Base-by-base conservation (phyloP, 1,140 invertebrate genomes). In the Cherax quadricarinatus region DNA sequence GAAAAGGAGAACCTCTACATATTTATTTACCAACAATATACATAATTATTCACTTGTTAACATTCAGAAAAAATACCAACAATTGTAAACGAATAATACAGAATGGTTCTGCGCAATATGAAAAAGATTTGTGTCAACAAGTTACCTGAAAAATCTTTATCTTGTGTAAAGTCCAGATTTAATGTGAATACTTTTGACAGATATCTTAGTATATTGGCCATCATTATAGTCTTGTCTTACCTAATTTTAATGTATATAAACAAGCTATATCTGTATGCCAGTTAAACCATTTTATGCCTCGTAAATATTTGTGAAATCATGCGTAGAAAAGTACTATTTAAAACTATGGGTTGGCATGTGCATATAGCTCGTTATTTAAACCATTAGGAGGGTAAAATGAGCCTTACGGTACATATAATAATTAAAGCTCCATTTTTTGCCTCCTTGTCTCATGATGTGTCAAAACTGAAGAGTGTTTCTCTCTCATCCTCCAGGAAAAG, bases 401-500 rank as follows among this genome's bases (percentile, higher is more conserved):
- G 70, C 70, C 5, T 30, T 75, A 75, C 7, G 12, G 75, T 53
- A 48, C 51, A 73, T 73, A 86, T 51, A 86, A 70, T 21, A 16
- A 70, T n/a, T 70, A 5, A 70, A 75, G 70, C 70, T 75, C n/a
- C 3, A 75, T 60, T 41, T 60, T 41, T 80, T 51, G 49, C 60
- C 86, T 88, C 81, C 88, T 90, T 90, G 51, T 84, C 81, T 73
- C 88, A 84, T 75, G 88, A 90, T 85, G 88, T 83, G 88, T 84
- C 81, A 70, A 30, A 75, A 70, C 66, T 78, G 16, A 49, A 66
- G 66, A 90, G 81, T 84, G 60, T 85, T 49, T 83, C 66, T 66
- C 80, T 57, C 41, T n/a, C 86, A 57, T 79, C 73, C 49, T 70
- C 75, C 12, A 53, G 73, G 81, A 83, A 83, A 16, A 83, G 12